Conservation (phyloP, 2,797 vertebrate species). For the Acanthurus lineatus region DNA sequence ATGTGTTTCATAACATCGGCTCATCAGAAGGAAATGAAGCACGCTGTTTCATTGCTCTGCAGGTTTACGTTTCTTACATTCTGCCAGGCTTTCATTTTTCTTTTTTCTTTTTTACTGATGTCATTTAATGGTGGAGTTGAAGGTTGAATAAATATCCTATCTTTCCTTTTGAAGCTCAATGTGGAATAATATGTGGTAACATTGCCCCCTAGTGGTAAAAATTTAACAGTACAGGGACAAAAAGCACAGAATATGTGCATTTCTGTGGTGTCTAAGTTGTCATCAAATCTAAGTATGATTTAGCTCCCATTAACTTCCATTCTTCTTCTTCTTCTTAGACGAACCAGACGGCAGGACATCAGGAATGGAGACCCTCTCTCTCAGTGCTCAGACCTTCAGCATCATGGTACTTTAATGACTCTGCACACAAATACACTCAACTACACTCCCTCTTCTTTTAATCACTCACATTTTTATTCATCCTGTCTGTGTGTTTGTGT, state of each 20-base stretch:
- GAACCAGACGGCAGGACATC: conserved; percentile 97
- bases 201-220: conserved; percentile 78
- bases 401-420: conserved; percentile 87
- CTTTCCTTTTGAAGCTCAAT: not conserved
- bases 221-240: conserved; percentile 22
- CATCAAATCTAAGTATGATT: not conserved
- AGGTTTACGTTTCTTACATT: conserved; percentile 56
- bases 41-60: conserved; percentile 44
- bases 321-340: conserved; percentile 76
- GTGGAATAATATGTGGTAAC: conserved; percentile 40
- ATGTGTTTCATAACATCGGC: conserved; percentile 66
- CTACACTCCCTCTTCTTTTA: not conserved
- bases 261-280: conserved; percentile 1
- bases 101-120: conserved; percentile 14
- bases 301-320: not conserved
- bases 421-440: too few species aligned
- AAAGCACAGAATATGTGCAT: not conserved
- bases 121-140: conserved; percentile 48
- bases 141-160: conserved; percentile 45
- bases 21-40: conserved; percentile 59
- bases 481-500: not conserved
- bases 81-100: conserved; percentile 29
- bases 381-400: conserved; percentile 97
- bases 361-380: conserved; percentile 97
- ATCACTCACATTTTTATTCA: not conserved